Conservation (phyloP, 2,797 vertebrate species). For the Pipistrellus kuhlii region DNA sequence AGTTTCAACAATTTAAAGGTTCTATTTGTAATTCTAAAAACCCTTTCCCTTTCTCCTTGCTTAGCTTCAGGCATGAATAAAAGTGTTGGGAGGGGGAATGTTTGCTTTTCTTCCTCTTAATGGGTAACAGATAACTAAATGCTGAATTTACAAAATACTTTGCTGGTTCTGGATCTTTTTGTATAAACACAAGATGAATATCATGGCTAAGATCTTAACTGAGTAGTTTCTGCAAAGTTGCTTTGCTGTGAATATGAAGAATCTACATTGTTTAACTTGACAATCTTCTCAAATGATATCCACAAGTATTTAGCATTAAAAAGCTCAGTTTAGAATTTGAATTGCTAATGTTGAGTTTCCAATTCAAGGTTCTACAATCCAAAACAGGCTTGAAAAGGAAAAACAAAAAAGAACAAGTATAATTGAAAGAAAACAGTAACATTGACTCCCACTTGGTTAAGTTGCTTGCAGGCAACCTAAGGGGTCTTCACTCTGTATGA, state of each 20-base stretch:
- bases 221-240: constrained; percentile 79
- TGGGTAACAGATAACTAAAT: constrained; percentile 85
- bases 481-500: constrained; percentile 37
- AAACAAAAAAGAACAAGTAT: constrained; percentile 81
- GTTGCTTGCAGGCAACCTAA: constrained; percentile 61
- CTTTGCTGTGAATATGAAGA: constrained; percentile 75
- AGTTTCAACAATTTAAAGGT: constrained; percentile 87
- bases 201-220: constrained; percentile 82
- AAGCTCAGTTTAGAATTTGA: constrained; percentile 84
- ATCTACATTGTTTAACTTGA: constrained; percentile 80
- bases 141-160: constrained; percentile 87
- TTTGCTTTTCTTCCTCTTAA: constrained; percentile 86
- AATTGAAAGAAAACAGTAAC: constrained; percentile 78
- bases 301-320: constrained; percentile 85
- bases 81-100: constrained; percentile 72
- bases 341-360: constrained; percentile 86
- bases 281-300: constrained; percentile 83
- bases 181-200: constrained; percentile 82
- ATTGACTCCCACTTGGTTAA: constrained; percentile 39
- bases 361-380: constrained; percentile 82
- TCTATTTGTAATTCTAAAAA: constrained; percentile 88
- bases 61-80: constrained; percentile 86
- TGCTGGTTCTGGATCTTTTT: constrained; percentile 80
- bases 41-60: constrained; percentile 81
- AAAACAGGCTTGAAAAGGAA: constrained; percentile 82